Evolutionary conservation across 2,797 vertebrate species (phyloP).

Genomic region (Hozukius guyotensis): DNA sequence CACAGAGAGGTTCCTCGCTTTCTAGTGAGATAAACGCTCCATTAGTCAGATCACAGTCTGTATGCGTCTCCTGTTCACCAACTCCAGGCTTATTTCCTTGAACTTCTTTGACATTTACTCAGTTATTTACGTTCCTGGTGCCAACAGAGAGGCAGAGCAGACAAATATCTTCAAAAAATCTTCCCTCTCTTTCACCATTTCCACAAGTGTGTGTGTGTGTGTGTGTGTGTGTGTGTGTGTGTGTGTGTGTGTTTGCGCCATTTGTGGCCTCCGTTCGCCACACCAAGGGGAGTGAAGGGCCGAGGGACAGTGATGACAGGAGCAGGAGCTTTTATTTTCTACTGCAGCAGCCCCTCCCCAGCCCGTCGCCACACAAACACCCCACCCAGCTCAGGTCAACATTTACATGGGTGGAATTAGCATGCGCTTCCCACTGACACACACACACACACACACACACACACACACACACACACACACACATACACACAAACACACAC

Average conservation of each 20-base stretch:
- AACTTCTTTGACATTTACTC: slow-evolving; percentile 45
- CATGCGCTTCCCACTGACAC: slow-evolving; percentile 49
- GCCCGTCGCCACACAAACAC: slow-evolving; percentile 64
- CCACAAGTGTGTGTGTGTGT: slow-evolving; percentile 5
- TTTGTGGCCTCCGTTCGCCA: slow-evolving; percentile 45
- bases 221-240: slow-evolving; percentile 5
- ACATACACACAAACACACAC: slow-evolving; percentile 32
- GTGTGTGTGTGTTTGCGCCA: slow-evolving; percentile 24
- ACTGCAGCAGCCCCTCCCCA: slow-evolving; percentile 52
- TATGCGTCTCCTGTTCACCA: background rate
- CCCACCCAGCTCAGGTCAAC: slow-evolving; percentile 74
- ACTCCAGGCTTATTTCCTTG: slow-evolving; percentile 21
- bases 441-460: slow-evolving; percentile 40
- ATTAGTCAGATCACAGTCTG: background rate
- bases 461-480: slow-evolving; percentile 4
- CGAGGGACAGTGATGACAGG: slow-evolving; percentile 57
- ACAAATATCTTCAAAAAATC: slow-evolving; percentile 9
- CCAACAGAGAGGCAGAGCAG: slow-evolving; percentile 25
- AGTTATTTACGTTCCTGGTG: slow-evolving; percentile 35
- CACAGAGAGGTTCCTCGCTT: too few species aligned
- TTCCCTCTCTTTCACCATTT: slow-evolving; percentile 4
- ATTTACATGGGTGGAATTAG: slow-evolving; percentile 75
- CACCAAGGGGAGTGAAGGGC: slow-evolving; percentile 46
- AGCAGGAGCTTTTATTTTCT: slow-evolving; percentile 60
- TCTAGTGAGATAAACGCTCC: background rate